phyloP scores from a whole-genome alignment of 2,888 invertebrate genomes.

The Ecdyonurus torrentis region DNA sequence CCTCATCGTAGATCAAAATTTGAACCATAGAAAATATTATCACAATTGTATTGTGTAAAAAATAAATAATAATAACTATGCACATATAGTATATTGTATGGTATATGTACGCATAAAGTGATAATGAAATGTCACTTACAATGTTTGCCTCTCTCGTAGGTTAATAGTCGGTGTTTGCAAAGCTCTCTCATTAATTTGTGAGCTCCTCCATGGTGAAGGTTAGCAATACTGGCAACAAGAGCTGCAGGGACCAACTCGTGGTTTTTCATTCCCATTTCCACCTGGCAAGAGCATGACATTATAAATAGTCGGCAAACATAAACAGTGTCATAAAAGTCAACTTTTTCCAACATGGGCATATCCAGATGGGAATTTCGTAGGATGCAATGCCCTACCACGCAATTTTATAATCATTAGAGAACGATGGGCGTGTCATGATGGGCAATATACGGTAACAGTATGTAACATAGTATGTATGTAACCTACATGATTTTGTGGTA shows the following conservation, averaged over 20 bases:
- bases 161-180: constrained; percentile 76
- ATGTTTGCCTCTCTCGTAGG: constrained; percentile 86
- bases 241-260: constrained; percentile 90
- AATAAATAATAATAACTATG: background rate
- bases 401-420: too few relatives aligned
- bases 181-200: constrained; percentile 80
- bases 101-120: background rate
- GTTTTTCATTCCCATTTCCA: constrained; percentile 99
- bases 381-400: too few relatives aligned
- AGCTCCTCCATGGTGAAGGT: constrained; percentile 82
- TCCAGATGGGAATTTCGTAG: too few relatives aligned
- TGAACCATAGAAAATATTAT: background rate
- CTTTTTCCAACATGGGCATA: too few relatives aligned
- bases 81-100: constrained; percentile 6
- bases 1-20: too few relatives aligned
- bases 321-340: too few relatives aligned
- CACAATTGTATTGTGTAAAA: background rate
- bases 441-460: too few relatives aligned
- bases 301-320: constrained; percentile 3
- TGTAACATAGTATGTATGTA: too few relatives aligned
- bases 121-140: constrained; percentile 58
- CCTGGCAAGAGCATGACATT: constrained; percentile 34
- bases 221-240: constrained; percentile 82
- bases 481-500: too few relatives aligned
- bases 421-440: too few relatives aligned